Evolutionary conservation across 2,113 vertebrate genomes (phyloP).

Genomic region (Sprattus sprattus): DNA sequence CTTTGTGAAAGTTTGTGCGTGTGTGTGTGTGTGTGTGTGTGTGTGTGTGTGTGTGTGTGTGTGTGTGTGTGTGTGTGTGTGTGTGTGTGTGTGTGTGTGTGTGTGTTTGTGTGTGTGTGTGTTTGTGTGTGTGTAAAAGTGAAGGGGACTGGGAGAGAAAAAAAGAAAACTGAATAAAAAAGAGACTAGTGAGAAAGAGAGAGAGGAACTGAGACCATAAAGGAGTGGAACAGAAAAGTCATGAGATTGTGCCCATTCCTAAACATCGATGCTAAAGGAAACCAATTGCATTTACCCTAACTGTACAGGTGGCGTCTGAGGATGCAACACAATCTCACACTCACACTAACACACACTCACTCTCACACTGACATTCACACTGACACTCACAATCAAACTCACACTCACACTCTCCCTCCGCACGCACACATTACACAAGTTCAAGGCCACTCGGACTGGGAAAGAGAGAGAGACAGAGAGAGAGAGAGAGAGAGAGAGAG

Average conservation of each 20-base stretch:
- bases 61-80: neutral
- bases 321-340: too few species aligned
- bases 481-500: constrained; percentile 24
- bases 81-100: neutral
- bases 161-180: neutral
- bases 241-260: neutral
- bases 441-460: neutral
- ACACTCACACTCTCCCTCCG: too few species aligned
- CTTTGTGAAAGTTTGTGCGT: neutral
- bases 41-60: neutral
- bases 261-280: too few species aligned
- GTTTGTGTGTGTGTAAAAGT: neutral
- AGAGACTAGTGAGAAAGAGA: neutral
- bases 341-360: too few species aligned
- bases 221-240: neutral
- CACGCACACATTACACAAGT: too few species aligned
- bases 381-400: too few species aligned
- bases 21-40: neutral
- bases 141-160: too few species aligned
- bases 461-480: constrained; percentile 19
- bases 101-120: neutral
- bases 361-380: too few species aligned
- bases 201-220: neutral
- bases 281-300: too few species aligned
- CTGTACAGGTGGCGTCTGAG: too few species aligned